These are phyloP conservation scores for Notarius lentiginosus DNA, from an alignment of 2,113 vertebrate species.

Conservation along the genomic window DNA sequence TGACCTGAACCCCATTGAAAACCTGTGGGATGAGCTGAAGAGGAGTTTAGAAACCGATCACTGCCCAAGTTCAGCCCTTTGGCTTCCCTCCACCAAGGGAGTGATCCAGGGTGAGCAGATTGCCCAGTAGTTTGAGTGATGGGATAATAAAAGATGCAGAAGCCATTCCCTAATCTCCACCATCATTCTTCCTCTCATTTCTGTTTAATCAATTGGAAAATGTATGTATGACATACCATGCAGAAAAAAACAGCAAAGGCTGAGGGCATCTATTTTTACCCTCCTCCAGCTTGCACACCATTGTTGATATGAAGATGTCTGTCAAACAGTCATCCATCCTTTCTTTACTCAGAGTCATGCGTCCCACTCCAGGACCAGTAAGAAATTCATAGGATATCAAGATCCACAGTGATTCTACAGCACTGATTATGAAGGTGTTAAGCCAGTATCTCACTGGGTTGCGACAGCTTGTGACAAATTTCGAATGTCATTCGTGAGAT, in stretches of 20 bases:
- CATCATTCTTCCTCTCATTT: too few species aligned
- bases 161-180: not conserved
- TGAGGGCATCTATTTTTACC: conserved; percentile 36
- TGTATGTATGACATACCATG: conserved; percentile 54
- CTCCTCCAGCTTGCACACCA: conserved; percentile 16
- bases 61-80: conserved; percentile 33
- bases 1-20: too few species aligned
- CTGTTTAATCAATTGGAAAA: conserved; percentile 29
- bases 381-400: not conserved
- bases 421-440: not conserved
- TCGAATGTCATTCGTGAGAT: too few species aligned
- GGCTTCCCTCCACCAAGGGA: conserved; percentile 27
- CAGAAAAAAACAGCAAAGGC: conserved; percentile 46
- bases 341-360: not conserved
- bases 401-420: not conserved
- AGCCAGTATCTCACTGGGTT: too few species aligned
- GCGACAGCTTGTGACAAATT: too few species aligned
- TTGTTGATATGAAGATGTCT: conserved; percentile 49
- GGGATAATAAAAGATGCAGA: conserved; percentile 51
- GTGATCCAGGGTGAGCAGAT: conserved; percentile 33
- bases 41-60: conserved; percentile 33
- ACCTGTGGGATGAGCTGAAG: too few species aligned
- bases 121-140: conserved; percentile 24
- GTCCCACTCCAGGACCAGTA: not conserved
- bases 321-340: conserved; percentile 48